Base-by-base conservation (phyloP, 2,113 vertebrate species). In the Clupea harengus region DNA sequence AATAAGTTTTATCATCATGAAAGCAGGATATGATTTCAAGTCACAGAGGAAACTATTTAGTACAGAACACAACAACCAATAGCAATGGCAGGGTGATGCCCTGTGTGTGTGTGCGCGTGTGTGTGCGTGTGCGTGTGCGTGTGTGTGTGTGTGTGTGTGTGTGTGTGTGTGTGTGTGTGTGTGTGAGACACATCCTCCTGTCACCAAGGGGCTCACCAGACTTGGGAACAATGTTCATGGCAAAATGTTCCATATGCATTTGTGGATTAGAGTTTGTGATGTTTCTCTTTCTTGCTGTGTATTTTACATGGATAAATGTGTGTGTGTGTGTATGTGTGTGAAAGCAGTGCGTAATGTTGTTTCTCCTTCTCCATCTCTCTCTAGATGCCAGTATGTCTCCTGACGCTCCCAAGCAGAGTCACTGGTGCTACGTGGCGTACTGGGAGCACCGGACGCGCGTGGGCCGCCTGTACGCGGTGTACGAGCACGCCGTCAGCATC, bases 401-500 rank as follows among this genome's bases (percentile, higher is more conserved):
- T 0, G 97, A 99, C 60, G 94, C 96, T 89, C 90, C 94, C 81
- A 99, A 99, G 94, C 96, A 96, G 92, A 98, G 96, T 94, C 98
- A 99, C 92, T 99, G 98, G 98, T 99, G 98, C 91, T 99, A 96
- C 46, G 97, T 99, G 92, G 98, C 98, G 1, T 99, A 99, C 92
- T 99, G 98, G 98, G 98, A 99, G 93, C 98, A 99, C 95, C 96
- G 98, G 92, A 99, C 97, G 0, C 97, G 98, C 1, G 98, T 99
- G 83, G 98, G 98, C 82, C 98, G 98, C 94, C 98, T 99, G 92
- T 99, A 99, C 93, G 95, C 97, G 85, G 98, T 99, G 95, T 97
- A 97, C 84, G 96, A 99, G 94, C 97, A 97, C 93, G 97, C 98
- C 85, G 97, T 99, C 95, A 99, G 97, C 96, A 99, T 99, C 91